Conservation (phyloP, 2,888 invertebrate species). For the Ormyrus thymus region DNA sequence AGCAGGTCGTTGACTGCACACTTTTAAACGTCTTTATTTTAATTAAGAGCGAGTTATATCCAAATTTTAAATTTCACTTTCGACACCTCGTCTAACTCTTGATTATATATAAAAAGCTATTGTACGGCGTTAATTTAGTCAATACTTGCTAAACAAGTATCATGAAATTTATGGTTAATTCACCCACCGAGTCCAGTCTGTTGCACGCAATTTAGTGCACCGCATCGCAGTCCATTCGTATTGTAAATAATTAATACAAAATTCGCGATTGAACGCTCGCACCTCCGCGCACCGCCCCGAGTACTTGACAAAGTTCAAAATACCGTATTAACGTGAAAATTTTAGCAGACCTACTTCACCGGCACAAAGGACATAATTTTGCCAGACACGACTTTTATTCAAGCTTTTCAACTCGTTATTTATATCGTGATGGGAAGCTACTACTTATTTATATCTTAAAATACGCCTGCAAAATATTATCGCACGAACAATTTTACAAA, state of each 20-base stretch:
- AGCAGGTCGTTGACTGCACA: too few relatives aligned
- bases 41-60: too few relatives aligned
- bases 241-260: constrained; percentile 39
- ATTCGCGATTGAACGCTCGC: constrained; percentile 31
- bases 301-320: constrained; percentile 4
- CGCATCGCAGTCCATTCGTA: constrained; percentile 8
- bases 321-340: background rate
- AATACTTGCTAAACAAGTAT: constrained; percentile 1
- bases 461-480: too few relatives aligned
- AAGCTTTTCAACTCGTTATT: too few relatives aligned
- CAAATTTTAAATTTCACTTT: too few relatives aligned
- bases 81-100: background rate
- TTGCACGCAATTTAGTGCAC: constrained; percentile 20
- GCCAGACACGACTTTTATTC: too few relatives aligned
- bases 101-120: background rate
- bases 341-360: background rate
- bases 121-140: background rate
- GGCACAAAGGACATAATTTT: background rate
- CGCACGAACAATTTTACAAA: too few relatives aligned
- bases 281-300: background rate
- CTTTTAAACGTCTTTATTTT: too few relatives aligned
- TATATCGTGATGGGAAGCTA: too few relatives aligned
- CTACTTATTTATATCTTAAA: too few relatives aligned
- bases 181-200: constrained; percentile 1
- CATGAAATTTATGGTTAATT: too few relatives aligned